Percentiles rank a stretch among this genome's conserved stretches.
phyloP scores from a whole-genome alignment of 2,113 vertebrate species.

The Anarrhichthys ocellatus region DNA sequence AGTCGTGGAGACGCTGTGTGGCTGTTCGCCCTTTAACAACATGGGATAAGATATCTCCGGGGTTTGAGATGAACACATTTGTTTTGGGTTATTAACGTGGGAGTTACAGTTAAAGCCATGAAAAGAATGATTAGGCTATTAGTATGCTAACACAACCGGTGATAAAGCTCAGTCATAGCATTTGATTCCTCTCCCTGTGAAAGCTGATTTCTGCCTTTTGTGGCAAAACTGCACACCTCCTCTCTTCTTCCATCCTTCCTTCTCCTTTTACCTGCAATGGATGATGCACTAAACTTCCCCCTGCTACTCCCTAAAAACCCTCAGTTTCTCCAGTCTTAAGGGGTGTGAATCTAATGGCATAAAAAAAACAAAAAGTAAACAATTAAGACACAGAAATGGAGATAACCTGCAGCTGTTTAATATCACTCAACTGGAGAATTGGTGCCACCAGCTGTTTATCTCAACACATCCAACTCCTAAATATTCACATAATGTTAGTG shows the following conservation, averaged over 20 bases:
- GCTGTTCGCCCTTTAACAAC: slow-evolving; percentile 29
- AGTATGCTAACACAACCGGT: slow-evolving; percentile 22
- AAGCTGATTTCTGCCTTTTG: background rate
- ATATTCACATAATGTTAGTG: background rate
- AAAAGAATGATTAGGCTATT: slow-evolving; percentile 21
- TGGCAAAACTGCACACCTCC: background rate
- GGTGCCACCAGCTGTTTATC: background rate
- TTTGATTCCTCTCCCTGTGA: background rate
- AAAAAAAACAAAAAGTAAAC: slow-evolving; percentile 51
- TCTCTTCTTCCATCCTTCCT: background rate
- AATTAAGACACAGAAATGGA: slow-evolving; percentile 13
- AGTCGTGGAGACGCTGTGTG: slow-evolving; percentile 54
- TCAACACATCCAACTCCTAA: background rate
- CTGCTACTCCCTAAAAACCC: background rate
- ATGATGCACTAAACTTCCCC: slow-evolving; percentile 6
- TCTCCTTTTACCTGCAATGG: slow-evolving; percentile 36
- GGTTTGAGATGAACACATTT: slow-evolving; percentile 29
- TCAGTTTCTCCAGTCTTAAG: slow-evolving; percentile 1
- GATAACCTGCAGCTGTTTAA: background rate
- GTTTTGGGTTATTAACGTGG: slow-evolving; percentile 3
- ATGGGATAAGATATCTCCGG: slow-evolving; percentile 1
- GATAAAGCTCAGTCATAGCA: background rate
- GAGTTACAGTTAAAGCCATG: slow-evolving; percentile 15
- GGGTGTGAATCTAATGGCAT: slow-evolving; percentile 30
- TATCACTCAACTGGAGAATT: background rate